A percentile compares a stretch with the other conserved stretches of the same genome.
Conservation (phyloP, 2,797 vertebrate genomes). For the Lophius americanus region DNA sequence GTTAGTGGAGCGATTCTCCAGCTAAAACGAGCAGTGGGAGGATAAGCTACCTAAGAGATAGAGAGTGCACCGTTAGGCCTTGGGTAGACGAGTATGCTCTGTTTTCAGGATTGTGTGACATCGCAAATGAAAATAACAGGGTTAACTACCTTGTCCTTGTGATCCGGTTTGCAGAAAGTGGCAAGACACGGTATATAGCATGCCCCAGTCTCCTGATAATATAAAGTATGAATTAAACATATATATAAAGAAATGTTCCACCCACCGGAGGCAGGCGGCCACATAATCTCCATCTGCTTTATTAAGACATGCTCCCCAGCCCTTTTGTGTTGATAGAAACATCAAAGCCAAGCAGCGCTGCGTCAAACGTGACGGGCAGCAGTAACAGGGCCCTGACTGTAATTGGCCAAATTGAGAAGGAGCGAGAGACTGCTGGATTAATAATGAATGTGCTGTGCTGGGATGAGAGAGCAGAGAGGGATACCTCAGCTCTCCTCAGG, state of each 20-base stretch:
- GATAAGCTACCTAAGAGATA: constrained; percentile 49
- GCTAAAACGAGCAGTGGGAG: constrained; percentile 57
- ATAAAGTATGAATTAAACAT: constrained; percentile 77
- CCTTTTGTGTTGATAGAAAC: constrained; percentile 77
- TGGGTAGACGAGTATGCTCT: constrained; percentile 40
- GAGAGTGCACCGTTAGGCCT: constrained; percentile 51
- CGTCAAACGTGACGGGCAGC: constrained; percentile 72
- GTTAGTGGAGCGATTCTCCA: constrained; percentile 1
- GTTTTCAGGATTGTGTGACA: constrained; percentile 47
- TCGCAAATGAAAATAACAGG: constrained; percentile 72
- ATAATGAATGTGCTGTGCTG: constrained; percentile 72
- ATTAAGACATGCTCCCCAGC: constrained; percentile 58
- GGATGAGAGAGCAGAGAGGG: constrained; percentile 49
- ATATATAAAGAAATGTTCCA: constrained; percentile 47
- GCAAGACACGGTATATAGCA: constrained; percentile 58
- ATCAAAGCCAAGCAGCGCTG: constrained; percentile 75
- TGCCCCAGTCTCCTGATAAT: constrained; percentile 64
- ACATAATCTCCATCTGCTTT: constrained; percentile 74
- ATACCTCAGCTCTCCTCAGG: constrained; percentile 63
- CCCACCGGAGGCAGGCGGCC: constrained; percentile 64
- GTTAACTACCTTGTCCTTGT: constrained; percentile 74
- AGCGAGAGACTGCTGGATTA: constrained; percentile 67
- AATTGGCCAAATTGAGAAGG: constrained; percentile 74
- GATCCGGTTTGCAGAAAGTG: constrained; percentile 64
- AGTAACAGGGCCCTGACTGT: constrained; percentile 65